Conservation (phyloP, 2,113 vertebrate species). For the Hippoglossus stenolepis region DNA sequence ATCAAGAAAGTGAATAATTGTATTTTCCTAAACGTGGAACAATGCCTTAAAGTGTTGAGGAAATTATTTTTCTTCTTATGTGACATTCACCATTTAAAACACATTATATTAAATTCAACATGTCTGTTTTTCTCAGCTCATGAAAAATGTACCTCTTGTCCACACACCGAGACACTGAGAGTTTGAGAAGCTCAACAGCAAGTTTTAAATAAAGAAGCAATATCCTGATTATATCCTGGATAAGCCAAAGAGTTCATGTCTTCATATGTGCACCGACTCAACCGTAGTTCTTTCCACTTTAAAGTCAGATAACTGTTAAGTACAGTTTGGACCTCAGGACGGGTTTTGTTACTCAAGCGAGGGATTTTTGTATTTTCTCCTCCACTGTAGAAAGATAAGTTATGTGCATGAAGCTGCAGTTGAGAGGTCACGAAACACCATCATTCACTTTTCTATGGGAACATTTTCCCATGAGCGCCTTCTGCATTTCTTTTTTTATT, state of each 20-base stretch:
- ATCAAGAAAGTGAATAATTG: no score
- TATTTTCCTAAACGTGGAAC: no score
- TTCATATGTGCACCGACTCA: neutral
- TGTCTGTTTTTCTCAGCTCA: no score
- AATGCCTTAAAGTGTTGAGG: no score
- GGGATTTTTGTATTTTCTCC: conserved; percentile 15
- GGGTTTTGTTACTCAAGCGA: conserved; percentile 2
- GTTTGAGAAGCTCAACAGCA: neutral
- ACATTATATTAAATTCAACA: no score
- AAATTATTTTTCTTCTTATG: no score
- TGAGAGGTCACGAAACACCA: conserved; percentile 57
- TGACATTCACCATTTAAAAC: no score
- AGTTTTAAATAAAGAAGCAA: neutral
- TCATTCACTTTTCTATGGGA: conserved; percentile 45
- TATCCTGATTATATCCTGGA: neutral
- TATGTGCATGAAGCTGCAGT: conserved; percentile 41
- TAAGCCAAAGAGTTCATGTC: neutral
- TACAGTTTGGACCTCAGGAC: neutral
- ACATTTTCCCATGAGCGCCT: conserved; percentile 68
- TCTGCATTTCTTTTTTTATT: conserved; percentile 17
- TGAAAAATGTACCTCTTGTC: no score
- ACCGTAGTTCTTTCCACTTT: neutral
- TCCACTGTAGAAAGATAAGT: conserved; percentile 33
- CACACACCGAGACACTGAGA: no score
- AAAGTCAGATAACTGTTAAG: neutral